A percentile compares a stretch with the other conserved stretches of the same genome.
phyloP scores from a whole-genome alignment of 2,888 invertebrate species.

The Caenorhabditis zanzibari region DNA sequence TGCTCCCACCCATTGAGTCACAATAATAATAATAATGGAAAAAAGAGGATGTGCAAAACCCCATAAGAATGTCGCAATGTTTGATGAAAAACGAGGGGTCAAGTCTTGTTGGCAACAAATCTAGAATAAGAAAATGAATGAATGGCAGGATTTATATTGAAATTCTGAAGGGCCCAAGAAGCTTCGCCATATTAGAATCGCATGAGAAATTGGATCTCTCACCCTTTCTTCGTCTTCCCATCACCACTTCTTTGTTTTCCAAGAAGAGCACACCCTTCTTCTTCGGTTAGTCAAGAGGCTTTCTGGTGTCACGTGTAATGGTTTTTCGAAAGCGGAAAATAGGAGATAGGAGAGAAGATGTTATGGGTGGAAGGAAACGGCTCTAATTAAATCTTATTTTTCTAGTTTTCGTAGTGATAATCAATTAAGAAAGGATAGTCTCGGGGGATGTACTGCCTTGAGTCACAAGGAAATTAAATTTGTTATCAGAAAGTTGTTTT shows the following conservation, averaged over 20 bases:
- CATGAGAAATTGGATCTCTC: constrained; percentile 34
- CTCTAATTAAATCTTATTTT: not conserved
- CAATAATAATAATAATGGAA: constrained; percentile 19
- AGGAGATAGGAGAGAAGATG: not conserved
- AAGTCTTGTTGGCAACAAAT: not conserved
- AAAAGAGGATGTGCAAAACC: not conserved
- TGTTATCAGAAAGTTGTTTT: too few species aligned
- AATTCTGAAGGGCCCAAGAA: constrained; percentile 46
- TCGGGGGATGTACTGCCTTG: too few species aligned
- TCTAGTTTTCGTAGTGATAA: not conserved
- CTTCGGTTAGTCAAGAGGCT: constrained; percentile 26
- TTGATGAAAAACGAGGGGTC: constrained; percentile 47
- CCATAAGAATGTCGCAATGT: constrained; percentile 19
- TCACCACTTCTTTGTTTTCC: constrained; percentile 38
- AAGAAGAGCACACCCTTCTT: not conserved
- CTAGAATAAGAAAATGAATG: constrained; percentile 16
- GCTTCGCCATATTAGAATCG: constrained; percentile 46
- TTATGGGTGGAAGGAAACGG: not conserved
- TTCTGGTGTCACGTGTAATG: constrained; percentile 29
- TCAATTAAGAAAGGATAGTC: not conserved
- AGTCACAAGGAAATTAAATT: too few species aligned
- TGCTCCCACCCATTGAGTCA: not conserved
- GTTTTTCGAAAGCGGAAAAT: not conserved
- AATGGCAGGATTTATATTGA: constrained; percentile 39
- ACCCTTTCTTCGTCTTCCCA: not conserved